A percentile compares a stretch with the other conserved stretches of the same genome.
Conservation (phyloP, 2,113 vertebrate species). For the Takifugu bimaculatus region DNA sequence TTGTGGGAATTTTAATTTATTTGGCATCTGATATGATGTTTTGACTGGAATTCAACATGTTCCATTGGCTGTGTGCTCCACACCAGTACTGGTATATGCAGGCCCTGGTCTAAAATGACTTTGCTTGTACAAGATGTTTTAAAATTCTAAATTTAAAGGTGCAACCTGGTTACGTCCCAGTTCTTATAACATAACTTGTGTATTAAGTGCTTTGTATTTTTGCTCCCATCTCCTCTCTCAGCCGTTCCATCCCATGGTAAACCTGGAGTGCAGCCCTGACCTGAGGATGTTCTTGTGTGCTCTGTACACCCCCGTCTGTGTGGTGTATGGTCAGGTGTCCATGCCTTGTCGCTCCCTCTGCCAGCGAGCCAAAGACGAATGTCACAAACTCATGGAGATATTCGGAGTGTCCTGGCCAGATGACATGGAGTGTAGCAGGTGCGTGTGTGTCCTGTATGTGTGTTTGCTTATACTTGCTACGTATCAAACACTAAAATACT, state of each 20-base stretch:
- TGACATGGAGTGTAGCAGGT: slow-evolving; percentile 97
- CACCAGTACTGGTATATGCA: no score
- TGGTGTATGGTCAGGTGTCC: slow-evolving; percentile 87
- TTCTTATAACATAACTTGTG: not conserved
- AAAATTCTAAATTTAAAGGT: not conserved
- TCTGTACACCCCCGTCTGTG: slow-evolving; percentile 90
- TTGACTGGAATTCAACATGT: no score
- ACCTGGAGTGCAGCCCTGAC: slow-evolving; percentile 91
- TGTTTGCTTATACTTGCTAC: not conserved
- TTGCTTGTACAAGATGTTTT: not conserved
- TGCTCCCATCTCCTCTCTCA: slow-evolving; percentile 43
- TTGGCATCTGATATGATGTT: no score
- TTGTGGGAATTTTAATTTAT: no score
- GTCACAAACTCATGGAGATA: slow-evolving; percentile 94
- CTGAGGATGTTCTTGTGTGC: slow-evolving; percentile 93
- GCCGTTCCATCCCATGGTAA: slow-evolving; percentile 98
- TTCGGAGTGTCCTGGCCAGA: slow-evolving; percentile 94
- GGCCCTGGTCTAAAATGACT: no score
- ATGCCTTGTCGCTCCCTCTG: slow-evolving; percentile 91
- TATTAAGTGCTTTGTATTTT: not conserved
- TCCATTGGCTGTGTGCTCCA: no score
- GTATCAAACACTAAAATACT: not conserved
- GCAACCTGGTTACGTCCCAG: not conserved
- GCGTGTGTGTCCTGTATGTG: slow-evolving; percentile 4
- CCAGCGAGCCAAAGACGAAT: slow-evolving; percentile 84